A percentile compares a stretch with the other conserved stretches of the same genome.
Evolutionary conservation across 2,888 invertebrate species (phyloP).

Genomic region (Drosophila mercatorum): DNA sequence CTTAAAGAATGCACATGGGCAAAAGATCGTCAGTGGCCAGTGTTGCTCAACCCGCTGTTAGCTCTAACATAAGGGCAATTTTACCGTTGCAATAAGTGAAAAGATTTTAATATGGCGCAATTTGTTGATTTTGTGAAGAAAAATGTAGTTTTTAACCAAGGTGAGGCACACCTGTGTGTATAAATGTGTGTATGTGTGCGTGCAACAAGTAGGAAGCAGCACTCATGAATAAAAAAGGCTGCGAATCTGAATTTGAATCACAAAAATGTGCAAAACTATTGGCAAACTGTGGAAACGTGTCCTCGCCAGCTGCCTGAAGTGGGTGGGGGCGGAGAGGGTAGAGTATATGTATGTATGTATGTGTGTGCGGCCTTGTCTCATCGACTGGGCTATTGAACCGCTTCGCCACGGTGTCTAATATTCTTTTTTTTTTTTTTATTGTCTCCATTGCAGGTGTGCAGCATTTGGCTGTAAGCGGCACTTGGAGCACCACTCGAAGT

Average conservation of each 20-base stretch:
- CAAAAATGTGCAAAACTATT: constrained; percentile 68
- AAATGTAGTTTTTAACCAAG: constrained; percentile 4
- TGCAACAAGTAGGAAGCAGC: constrained; percentile 53
- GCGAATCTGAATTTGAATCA: constrained; percentile 48
- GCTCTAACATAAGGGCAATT: background rate
- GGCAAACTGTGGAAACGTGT: constrained; percentile 49
- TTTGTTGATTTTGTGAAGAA: constrained; percentile 3
- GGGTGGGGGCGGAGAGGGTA: background rate
- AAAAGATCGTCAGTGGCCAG: background rate
- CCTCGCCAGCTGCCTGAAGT: constrained; percentile 6
- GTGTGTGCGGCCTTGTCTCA: constrained; percentile 56
- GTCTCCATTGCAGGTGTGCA: constrained; percentile 56
- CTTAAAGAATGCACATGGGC: background rate
- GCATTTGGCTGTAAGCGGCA: constrained; percentile 62
- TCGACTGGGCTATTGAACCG: constrained; percentile 52
- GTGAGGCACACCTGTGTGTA: constrained; percentile 28
- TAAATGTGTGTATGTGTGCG: constrained; percentile 24
- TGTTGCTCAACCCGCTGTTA: background rate
- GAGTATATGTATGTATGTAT: background rate
- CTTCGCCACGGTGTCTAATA: constrained; percentile 28
- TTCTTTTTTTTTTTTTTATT: constrained; percentile 15
- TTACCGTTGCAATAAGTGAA: background rate
- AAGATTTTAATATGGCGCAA: background rate
- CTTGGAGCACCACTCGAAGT: constrained; percentile 53
- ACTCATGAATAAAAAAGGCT: constrained; percentile 37